Percentiles rank a stretch among this genome's conserved stretches.
Conservation (phyloP, 2,113 vertebrate genomes). For the Chaetops frenatus region DNA sequence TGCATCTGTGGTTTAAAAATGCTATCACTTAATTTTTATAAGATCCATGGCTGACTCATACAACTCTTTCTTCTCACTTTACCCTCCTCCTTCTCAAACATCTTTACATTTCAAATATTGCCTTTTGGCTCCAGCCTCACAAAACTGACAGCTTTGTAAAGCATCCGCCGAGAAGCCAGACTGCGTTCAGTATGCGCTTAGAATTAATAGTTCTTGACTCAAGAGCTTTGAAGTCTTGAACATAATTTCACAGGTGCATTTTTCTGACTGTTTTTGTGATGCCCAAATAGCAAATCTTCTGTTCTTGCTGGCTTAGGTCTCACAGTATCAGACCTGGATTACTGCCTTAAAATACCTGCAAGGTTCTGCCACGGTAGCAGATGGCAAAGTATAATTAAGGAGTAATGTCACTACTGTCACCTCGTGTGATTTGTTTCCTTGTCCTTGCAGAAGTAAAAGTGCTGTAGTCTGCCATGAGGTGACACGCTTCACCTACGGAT, state of each 20-base stretch:
- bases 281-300: not conserved
- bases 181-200: conserved; percentile 6
- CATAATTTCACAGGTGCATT: conserved; percentile 20
- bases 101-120: conserved; percentile 57
- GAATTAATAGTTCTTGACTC: conserved; percentile 48
- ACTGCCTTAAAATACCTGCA: not conserved
- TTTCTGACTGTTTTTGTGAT: not conserved
- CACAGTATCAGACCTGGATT: not conserved
- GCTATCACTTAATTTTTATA: not conserved
- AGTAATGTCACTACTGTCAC: not conserved
- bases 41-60: conserved; percentile 26
- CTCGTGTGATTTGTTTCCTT: not conserved
- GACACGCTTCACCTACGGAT: not conserved
- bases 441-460: conserved; percentile 30
- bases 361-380: not conserved
- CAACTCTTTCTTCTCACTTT: conserved; percentile 30
- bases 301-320: not conserved
- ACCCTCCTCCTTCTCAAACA: conserved; percentile 52
- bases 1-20: not conserved
- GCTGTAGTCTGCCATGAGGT: conserved; percentile 19
- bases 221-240: conserved; percentile 27
- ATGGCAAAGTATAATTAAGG: conserved; percentile 12
- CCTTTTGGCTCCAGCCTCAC: conserved; percentile 49
- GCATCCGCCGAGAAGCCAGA: conserved; percentile 34
- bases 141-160: conserved; percentile 55